These are phyloP conservation scores for Meda fulgida DNA, from an alignment of 2,797 vertebrate genomes.

Conservation along the genomic window DNA sequence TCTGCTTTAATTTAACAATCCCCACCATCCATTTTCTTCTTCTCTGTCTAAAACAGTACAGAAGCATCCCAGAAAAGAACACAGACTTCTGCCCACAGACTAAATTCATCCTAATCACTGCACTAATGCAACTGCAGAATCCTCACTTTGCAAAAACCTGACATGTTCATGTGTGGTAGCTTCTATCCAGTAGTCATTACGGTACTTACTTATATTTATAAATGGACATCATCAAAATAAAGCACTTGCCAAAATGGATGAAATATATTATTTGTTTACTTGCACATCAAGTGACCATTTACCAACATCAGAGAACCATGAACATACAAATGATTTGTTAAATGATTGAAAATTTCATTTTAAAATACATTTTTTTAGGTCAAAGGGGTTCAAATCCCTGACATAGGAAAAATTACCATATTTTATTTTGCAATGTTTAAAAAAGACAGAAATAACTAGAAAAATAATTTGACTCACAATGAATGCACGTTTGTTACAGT, in stretches of 20 bases:
- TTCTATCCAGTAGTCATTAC: neutral
- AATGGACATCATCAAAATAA: neutral
- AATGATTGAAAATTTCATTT: neutral
- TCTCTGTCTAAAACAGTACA: neutral
- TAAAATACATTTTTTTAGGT: neutral
- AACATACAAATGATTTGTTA: neutral
- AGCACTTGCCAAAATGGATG: neutral
- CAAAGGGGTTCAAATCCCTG: neutral
- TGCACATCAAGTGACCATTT: neutral
- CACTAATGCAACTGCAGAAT: neutral
- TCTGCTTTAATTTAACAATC: constrained; percentile 13
- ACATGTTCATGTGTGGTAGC: neutral
- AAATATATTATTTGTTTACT: neutral
- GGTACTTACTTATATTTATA: neutral
- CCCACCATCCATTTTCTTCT: neutral
- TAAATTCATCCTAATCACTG: constrained; percentile 8
- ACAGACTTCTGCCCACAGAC: constrained; percentile 8
- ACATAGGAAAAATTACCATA: neutral
- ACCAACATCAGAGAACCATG: neutral
- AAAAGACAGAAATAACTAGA: neutral
- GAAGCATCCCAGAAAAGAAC: neutral
- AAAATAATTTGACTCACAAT: neutral
- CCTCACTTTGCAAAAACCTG: neutral
- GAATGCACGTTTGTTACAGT: neutral
- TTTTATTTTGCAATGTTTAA: neutral